These are phyloP conservation scores for Allophyes oxyacanthae DNA, from an alignment of 2,888 invertebrate species.

Conservation along the genomic window DNA sequence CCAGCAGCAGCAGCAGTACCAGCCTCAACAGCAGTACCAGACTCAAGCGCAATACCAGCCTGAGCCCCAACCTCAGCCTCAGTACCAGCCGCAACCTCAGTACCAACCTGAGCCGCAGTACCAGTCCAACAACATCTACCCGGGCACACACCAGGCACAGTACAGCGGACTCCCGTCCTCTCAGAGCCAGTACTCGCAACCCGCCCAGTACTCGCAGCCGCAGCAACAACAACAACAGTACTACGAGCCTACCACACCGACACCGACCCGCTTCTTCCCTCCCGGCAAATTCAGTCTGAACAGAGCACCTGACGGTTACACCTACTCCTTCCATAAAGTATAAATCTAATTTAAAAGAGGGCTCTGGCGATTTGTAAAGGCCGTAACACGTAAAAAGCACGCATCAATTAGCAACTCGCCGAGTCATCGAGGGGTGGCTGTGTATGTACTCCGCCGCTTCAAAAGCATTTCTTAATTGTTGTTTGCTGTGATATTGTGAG, in stretches of 20 bases:
- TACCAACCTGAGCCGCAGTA: constrained; percentile 75
- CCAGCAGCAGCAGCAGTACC: constrained; percentile 78
- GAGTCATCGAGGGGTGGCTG: constrained; percentile 79
- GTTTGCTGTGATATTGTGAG: constrained; percentile 89
- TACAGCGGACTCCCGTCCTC: constrained; percentile 82
- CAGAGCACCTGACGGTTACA: constrained; percentile 96
- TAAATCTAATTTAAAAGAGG: constrained; percentile 77
- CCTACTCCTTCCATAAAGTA: constrained; percentile 94
- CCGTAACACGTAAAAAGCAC: constrained; percentile 78
- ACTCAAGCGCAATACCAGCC: constrained; percentile 72
- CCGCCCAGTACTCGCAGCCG: constrained; percentile 70
- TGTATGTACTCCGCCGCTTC: constrained; percentile 72
- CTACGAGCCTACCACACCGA: constrained; percentile 90
- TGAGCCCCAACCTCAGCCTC: constrained; percentile 64
- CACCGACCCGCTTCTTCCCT: constrained; percentile 94
- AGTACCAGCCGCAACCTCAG: constrained; percentile 72
- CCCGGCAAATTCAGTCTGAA: constrained; percentile 96
- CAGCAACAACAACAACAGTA: constrained; percentile 79
- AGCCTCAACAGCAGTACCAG: constrained; percentile 77
- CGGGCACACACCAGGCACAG: constrained; percentile 84
- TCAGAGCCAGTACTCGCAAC: constrained; percentile 64
- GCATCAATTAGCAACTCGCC: constrained; percentile 83
- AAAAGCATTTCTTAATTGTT: constrained; percentile 87
- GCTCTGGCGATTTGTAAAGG: constrained; percentile 78
- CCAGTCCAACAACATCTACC: constrained; percentile 84